Evolutionary conservation across 2,797 vertebrate species (phyloP), one percentile per base, ranked within the genome.

Genomic region (Anguilla megastoma): DNA sequence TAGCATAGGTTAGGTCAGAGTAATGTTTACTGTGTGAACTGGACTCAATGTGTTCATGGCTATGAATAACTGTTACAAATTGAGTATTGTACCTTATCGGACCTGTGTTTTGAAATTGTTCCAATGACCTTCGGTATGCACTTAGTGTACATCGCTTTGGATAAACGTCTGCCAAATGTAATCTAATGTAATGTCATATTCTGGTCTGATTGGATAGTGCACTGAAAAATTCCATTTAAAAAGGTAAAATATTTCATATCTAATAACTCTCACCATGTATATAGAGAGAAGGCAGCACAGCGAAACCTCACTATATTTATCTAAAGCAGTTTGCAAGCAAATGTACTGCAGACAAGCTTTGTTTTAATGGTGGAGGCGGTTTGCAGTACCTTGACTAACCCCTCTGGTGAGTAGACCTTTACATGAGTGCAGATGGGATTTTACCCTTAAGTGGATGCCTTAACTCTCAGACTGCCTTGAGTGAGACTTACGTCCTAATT

Each of bases 401-500:
- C 79, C 56, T 27, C 45, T 50, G 27, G 63, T 18, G 56, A 85
- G 18, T 63, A 89, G 88, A 88, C 89, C 87, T 85, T 88, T 88
- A 89, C 89, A 87, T 87, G 89, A 90, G 87, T 91, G 89, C 80
- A 50, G 85, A 91, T 89, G 87, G 90, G 45, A 85, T 90, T 89
- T 86, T 88, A 66, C 85, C 91, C 89, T 91, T 92, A 92, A 90
- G 87, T 85, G 63, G 66, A 85, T 56, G 86, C 74, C 91, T 92
- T 93, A 91, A 92, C 71, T 91, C 48, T 91, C 92, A 90, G 89
- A 9, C 84, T 63, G 85, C 30, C 2, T 52, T 41, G 33, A 89
- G 93, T 91, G 88, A 92, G 90, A 92, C 92, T 95, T 94, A 92
- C 86, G 88, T 84, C 90, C 80, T 88, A 89, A 86, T 92, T 88